phyloP scores from a whole-genome alignment of 2,797 vertebrate species.

The Antennarius maculatus region DNA sequence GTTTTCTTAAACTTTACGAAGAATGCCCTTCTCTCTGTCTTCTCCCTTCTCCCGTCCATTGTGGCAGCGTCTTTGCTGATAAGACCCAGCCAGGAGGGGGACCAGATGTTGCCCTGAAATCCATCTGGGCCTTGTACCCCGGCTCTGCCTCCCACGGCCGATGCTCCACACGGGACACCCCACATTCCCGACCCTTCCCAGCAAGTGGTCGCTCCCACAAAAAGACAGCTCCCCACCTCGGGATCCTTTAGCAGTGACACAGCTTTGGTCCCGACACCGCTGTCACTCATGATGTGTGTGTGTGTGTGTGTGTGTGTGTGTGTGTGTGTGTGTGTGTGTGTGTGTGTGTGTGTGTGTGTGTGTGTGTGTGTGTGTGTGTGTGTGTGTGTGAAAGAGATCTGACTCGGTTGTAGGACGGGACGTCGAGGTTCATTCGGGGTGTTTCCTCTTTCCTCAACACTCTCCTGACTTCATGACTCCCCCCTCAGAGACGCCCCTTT shows the following conservation, averaged over 20 bases:
- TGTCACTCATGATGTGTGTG: conserved; percentile 19
- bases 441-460: conserved; percentile 63
- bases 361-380: not conserved
- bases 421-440: conserved; percentile 45
- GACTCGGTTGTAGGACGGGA: conserved; percentile 37
- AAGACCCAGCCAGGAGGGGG: conserved; percentile 72
- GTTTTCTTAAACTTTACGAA: conserved; percentile 79
- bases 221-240: conserved; percentile 9
- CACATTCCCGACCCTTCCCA: conserved; percentile 49
- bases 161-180: conserved; percentile 51
- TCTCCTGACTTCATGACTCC: conserved; percentile 22
- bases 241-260: conserved; percentile 45
- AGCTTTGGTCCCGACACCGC: conserved; percentile 37
- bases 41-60: conserved; percentile 44
- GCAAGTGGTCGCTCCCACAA: conserved; percentile 33
- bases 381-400: conserved; percentile 20
- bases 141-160: conserved; percentile 61
- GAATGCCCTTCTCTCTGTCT: conserved; percentile 57
- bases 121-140: conserved; percentile 79
- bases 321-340: too few relatives aligned
- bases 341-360: too few relatives aligned
- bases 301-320: not conserved
- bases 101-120: conserved; percentile 84
- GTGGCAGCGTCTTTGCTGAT: conserved; percentile 65
- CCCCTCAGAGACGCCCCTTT: conserved; percentile 26